Conservation (phyloP, 2,888 invertebrate species). For the Hetaerina titia region DNA sequence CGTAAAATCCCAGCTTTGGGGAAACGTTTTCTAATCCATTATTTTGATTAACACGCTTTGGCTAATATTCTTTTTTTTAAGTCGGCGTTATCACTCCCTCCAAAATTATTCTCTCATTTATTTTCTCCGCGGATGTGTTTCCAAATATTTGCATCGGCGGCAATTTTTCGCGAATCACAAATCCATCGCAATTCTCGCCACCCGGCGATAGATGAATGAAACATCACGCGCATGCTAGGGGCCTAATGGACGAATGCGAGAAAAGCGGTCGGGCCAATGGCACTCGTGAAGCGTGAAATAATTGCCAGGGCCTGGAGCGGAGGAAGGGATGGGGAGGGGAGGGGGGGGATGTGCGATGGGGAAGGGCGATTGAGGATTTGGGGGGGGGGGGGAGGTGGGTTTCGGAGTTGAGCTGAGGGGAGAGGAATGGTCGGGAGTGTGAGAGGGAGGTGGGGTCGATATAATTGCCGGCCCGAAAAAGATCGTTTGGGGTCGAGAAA, state of each 20-base stretch:
- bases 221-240: not conserved
- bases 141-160: not conserved
- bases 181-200: not conserved
- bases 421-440: not conserved
- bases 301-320: not conserved
- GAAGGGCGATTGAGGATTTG: not conserved
- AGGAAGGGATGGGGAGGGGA: not conserved
- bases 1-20: not conserved
- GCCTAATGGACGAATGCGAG: not conserved
- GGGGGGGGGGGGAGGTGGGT: not conserved
- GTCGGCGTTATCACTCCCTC: not conserved
- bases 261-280: not conserved
- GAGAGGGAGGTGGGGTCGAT: not conserved
- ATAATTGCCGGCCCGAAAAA: slow-evolving; percentile 47
- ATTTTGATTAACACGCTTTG: not conserved
- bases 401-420: no score
- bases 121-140: not conserved
- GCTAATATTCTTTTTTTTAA: not conserved
- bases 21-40: not conserved
- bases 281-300: not conserved
- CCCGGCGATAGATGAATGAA: not conserved
- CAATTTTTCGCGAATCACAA: slow-evolving; percentile 2
- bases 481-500: slow-evolving; percentile 9
- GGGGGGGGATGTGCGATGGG: not conserved
- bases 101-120: not conserved